phyloP scores from a whole-genome alignment of 2,113 vertebrate genomes.

The Morphnarchus princeps region DNA sequence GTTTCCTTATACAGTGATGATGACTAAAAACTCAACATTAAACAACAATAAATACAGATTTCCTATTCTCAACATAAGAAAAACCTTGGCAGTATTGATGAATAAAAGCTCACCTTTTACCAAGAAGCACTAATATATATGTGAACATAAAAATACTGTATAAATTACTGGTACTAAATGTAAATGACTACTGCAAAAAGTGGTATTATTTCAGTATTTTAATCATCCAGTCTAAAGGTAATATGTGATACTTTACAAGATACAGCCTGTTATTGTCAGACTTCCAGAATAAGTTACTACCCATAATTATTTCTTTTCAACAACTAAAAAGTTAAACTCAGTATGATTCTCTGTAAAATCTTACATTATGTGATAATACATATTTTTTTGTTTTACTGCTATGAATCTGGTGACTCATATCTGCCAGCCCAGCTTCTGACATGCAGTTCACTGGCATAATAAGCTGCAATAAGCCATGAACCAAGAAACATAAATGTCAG shows the following conservation, averaged over 20 bases:
- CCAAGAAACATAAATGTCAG: constrained; percentile 70
- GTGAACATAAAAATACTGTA: background rate
- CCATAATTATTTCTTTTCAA: background rate
- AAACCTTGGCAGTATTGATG: background rate
- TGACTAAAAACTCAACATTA: background rate
- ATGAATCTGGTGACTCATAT: constrained; percentile 23
- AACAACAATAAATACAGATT: background rate
- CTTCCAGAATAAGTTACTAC: background rate
- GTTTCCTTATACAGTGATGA: background rate
- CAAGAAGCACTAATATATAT: background rate
- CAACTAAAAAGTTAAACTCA: background rate
- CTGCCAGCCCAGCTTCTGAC: constrained; percentile 53
- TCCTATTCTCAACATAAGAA: background rate
- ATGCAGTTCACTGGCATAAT: constrained; percentile 67
- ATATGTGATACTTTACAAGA: background rate
- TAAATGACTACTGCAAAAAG: background rate
- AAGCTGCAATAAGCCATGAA: constrained; percentile 74
- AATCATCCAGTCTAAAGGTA: background rate
- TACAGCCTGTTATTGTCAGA: background rate
- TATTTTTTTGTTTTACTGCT: background rate
- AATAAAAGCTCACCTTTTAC: background rate
- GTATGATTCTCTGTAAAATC: background rate
- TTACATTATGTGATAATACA: background rate
- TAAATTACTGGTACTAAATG: background rate
- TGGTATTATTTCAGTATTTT: background rate